Percentiles rank a stretch among this genome's conserved stretches.
Conservation (phyloP, 2,888 invertebrate species). For the Camptogramma bilineatum region DNA sequence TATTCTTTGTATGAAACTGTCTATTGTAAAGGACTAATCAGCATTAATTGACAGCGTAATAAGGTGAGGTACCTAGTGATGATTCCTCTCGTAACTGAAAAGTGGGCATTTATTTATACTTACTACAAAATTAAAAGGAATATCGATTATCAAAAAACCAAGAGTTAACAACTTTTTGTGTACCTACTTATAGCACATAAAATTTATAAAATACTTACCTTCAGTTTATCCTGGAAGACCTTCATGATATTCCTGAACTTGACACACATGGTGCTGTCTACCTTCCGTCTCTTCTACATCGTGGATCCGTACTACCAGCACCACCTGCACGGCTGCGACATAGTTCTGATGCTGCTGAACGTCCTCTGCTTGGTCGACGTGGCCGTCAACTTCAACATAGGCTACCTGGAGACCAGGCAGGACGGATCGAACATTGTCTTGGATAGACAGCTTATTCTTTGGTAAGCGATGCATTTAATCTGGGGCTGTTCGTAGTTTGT, state of each 20-base stretch:
- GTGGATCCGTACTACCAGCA: constrained; percentile 42
- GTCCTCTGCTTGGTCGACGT: constrained; percentile 63
- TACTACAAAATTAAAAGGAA: too few relatives aligned
- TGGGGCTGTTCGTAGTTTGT: too few relatives aligned
- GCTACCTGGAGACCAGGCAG: constrained; percentile 50
- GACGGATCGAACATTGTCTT: constrained; percentile 51
- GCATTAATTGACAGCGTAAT: too few relatives aligned
- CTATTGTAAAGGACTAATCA: too few relatives aligned
- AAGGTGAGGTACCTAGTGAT: too few relatives aligned
- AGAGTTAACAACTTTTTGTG: too few relatives aligned
- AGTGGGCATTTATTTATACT: too few relatives aligned
- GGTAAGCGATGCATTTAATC: constrained; percentile 43
- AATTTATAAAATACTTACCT: too few relatives aligned
- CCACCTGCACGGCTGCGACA: constrained; percentile 46
- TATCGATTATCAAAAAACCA: too few relatives aligned
- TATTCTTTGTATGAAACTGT: too few relatives aligned
- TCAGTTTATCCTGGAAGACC: constrained; percentile 61
- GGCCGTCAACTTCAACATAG: constrained; percentile 62
- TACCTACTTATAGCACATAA: too few relatives aligned
- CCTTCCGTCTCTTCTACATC: constrained; percentile 57
- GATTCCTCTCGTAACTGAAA: too few relatives aligned
- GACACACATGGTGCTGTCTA: constrained; percentile 53
- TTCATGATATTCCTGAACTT: constrained; percentile 57
- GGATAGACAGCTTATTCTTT: constrained; percentile 51
- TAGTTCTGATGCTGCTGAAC: constrained; percentile 52